These are phyloP conservation scores for Bombycilla garrulus DNA, from an alignment of 2,113 vertebrate species.

Conservation along the genomic window DNA sequence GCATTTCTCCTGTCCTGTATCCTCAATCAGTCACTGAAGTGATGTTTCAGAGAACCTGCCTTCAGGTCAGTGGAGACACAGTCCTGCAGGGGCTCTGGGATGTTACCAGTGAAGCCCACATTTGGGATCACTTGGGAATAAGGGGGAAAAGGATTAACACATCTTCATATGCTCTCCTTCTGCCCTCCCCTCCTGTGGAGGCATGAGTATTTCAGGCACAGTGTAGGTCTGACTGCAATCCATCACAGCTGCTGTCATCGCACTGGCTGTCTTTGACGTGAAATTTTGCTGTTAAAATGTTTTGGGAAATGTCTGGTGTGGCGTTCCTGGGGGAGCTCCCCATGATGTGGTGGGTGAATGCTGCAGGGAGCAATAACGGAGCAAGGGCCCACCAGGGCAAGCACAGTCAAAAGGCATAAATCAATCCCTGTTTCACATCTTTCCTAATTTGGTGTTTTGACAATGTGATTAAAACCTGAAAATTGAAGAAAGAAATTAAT, in stretches of 20 bases:
- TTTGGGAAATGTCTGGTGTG: background rate
- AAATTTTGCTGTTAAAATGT: background rate
- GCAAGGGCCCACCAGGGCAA: background rate
- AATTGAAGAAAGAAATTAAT: background rate
- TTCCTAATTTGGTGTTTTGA: background rate
- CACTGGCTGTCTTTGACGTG: background rate
- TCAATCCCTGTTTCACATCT: background rate
- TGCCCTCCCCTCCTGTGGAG: background rate
- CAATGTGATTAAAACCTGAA: background rate
- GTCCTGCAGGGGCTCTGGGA: background rate
- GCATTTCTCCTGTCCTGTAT: background rate
- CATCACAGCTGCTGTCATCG: background rate
- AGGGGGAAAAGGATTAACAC: background rate
- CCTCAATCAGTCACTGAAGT: background rate
- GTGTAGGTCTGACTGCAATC: background rate
- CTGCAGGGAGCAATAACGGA: background rate
- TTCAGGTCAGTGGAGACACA: background rate
- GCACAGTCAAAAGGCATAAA: background rate
- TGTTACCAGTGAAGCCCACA: background rate
- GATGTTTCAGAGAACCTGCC: background rate
- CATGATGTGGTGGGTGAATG: accelerated
- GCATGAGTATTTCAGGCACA: background rate
- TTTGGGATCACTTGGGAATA: accelerated
- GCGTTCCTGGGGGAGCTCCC: background rate
- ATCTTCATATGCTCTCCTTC: background rate